Base-by-base conservation (phyloP, 2,113 vertebrate species). In the Hiodon tergisus region DNA sequence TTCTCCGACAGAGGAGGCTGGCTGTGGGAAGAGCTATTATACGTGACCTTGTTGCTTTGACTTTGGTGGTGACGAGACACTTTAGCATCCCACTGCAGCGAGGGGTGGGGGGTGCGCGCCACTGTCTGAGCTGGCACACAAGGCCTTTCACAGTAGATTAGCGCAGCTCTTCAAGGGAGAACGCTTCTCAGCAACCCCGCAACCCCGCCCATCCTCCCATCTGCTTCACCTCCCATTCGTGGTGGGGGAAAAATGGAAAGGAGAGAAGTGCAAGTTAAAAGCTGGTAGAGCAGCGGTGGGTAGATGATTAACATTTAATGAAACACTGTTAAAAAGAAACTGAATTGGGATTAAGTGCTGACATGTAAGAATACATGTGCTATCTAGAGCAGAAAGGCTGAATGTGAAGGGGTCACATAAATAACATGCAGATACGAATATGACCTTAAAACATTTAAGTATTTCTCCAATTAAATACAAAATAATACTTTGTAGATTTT, bases 71-170 rank as follows among this genome's bases (percentile, higher is more conserved):
- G 75, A 83, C 80, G 67, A 76, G 76, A 76, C 80, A 81, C 79
- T 87, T 81, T 88, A 81, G 88, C 85, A 79, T 85, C 82, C 78
- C 71, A 68, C 82, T 83, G 84, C 86, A 81, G 78, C 72, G 46
- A 31, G 31, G 31, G 31, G 31, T 31, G 31, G 31, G 31, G 31
- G 31, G 31, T 31, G 31, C 31, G 31, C 31, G 31, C 31, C 31
- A 31, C 31, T 31, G 31, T 31, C 31, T 31, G 31, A 31, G 82
- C 79, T 84, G 2, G 62, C 3, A 4, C 14, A 31, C 31, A 31
- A 31, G 3, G 16, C 4, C 75, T 55, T 31, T 76, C 75, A 65
- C 61, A 6, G 69, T 53, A 31, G 46, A 66, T 50, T 66, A 61
- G 47, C 8, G 5, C 31, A 17, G 8, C 8, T 69, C 17, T 70